These are phyloP conservation scores for Cercocebus atys DNA, from an alignment of 2,113 vertebrate species.

Conservation along the genomic window DNA sequence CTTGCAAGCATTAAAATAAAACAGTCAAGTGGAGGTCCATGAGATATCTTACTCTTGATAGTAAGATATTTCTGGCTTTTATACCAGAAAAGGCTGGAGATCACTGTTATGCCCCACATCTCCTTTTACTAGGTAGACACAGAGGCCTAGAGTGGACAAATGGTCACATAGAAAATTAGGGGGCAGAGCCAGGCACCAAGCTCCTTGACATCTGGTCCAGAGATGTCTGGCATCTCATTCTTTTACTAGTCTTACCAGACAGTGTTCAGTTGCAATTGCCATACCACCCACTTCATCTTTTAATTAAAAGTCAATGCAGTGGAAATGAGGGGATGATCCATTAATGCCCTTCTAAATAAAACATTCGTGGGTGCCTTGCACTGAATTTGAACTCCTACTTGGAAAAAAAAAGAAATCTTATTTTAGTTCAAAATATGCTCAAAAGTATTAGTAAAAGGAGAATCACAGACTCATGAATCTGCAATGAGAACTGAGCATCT, in stretches of 20 bases:
- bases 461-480: conserved; percentile 43
- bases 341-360: conserved; percentile 54
- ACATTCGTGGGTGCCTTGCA: not conserved
- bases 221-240: not conserved
- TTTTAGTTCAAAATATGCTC: conserved; percentile 60
- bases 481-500: conserved; percentile 51
- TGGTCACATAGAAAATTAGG: not conserved
- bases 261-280: not conserved
- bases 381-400: conserved; percentile 56
- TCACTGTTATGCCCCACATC: not conserved
- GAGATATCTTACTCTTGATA: not conserved
- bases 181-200: not conserved
- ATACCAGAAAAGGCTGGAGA: not conserved
- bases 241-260: not conserved
- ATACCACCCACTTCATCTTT: not conserved
- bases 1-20: not conserved
- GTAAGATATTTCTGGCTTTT: not conserved
- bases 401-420: conserved; percentile 46
- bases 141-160: not conserved
- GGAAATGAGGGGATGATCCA: not conserved
- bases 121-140: not conserved
- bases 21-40: not conserved
- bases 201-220: not conserved
- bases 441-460: conserved; percentile 58
- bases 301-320: not conserved